Base-by-base conservation (phyloP, 2,113 vertebrate genomes). In the Tragulus kanchil region DNA sequence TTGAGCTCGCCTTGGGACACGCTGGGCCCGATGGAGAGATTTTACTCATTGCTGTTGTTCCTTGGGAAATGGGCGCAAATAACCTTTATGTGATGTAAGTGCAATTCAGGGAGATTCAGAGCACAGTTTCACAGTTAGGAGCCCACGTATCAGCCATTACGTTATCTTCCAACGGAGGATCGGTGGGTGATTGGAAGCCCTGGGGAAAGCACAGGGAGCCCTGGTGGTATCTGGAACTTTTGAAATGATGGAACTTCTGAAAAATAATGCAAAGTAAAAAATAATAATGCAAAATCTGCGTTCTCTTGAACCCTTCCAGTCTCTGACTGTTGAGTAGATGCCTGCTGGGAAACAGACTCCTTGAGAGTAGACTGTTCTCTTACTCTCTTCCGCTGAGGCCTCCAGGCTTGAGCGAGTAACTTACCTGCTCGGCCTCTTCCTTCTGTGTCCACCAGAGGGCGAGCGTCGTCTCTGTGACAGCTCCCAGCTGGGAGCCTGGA, bases 381-480 rank as follows among this genome's bases (percentile, higher is more conserved):
- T 36, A 36, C 36, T 61, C 15, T 87, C 21, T 62, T 25, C 58
- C 16, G 2, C 31, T 0, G 25, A 52, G 64, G 13, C 58, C 65
- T 0, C 3, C 36, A 4, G 0, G 6, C 31, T 54, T 73, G 8
- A 84, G 77, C 62, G 14, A 86, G 36, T 67, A 50, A 36, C 5
- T 77, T 73, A 17, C 61, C 36, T 36, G 17, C 36, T 25, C 3
- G 2, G 69, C n/a, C 61, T 61, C 86, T 93, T 95, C 94, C 86
- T 69, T 58, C 79, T 79, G 14, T 58, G 84, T 67, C 93, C 95
- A 87, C 84, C 84, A 96, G 97, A 62, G 90, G 95, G 83, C 54
- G 8, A 59, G 36, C 84, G 54, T 7, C 12, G 59, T 23, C 64
- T 21, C 65, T 9, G n/a, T 62, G 75, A 26, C 5, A 5, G 31